Evolutionary conservation across 2,797 vertebrate species (phyloP).

Genomic region (Microchirus variegatus): DNA sequence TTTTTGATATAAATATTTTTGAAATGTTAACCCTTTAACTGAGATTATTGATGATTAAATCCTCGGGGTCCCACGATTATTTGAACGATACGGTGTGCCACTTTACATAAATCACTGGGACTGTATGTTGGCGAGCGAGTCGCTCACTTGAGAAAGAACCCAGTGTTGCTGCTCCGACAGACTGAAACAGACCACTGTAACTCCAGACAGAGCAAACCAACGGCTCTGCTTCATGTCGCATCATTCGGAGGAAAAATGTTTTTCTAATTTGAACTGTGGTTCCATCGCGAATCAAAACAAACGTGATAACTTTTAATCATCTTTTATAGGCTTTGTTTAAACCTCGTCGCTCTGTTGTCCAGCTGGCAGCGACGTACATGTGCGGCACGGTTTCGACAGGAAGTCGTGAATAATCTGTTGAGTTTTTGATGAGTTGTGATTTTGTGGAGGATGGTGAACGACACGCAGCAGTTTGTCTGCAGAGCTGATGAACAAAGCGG

Average conservation of each 20-base stretch:
- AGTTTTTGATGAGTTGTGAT: background rate
- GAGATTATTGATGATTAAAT: too few relatives aligned
- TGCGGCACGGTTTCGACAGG: constrained; percentile 36
- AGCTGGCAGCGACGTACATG: constrained; percentile 1
- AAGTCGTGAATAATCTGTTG: constrained; percentile 39
- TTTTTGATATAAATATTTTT: too few relatives aligned
- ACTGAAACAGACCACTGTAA: constrained; percentile 57
- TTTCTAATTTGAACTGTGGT: constrained; percentile 37
- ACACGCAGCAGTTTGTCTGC: constrained; percentile 26
- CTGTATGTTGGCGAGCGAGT: background rate
- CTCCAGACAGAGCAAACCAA: constrained; percentile 46
- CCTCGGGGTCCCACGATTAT: too few relatives aligned
- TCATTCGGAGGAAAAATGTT: constrained; percentile 37
- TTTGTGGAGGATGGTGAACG: constrained; percentile 12
- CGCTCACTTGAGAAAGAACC: constrained; percentile 1
- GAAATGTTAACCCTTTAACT: too few relatives aligned
- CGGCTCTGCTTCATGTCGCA: constrained; percentile 39
- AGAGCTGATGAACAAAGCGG: constrained; percentile 32
- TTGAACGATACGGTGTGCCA: too few relatives aligned
- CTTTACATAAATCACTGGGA: too few relatives aligned
- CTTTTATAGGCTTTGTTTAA: background rate
- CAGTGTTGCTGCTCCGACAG: constrained; percentile 23
- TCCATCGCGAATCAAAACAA: constrained; percentile 22
- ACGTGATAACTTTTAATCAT: constrained; percentile 1
- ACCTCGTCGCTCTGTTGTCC: constrained; percentile 1